A percentile compares a stretch with the other conserved stretches of the same genome.
These are phyloP conservation scores for Spilosoma lubricipeda DNA, from an alignment of 2,888 invertebrate genomes.

Conservation along the genomic window DNA sequence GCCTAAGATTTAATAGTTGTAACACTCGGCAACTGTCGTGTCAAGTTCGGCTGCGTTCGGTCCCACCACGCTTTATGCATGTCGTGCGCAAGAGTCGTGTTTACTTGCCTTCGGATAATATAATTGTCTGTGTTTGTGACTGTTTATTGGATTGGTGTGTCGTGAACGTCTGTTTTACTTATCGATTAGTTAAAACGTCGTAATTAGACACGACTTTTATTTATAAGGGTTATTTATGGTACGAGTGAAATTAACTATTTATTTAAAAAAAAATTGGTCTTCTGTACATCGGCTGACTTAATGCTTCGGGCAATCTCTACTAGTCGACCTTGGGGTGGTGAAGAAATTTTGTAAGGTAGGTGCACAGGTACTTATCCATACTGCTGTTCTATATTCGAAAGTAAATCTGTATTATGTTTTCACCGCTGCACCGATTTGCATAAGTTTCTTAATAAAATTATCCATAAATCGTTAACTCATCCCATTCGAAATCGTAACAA, in stretches of 20 bases:
- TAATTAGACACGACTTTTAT: constrained; percentile 44
- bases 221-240: constrained; percentile 17
- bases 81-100: constrained; percentile 65
- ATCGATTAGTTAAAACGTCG: constrained; percentile 53
- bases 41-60: constrained; percentile 59
- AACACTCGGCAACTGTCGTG: constrained; percentile 65
- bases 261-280: no score
- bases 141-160: constrained; percentile 54
- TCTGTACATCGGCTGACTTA: no score
- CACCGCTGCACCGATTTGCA: no score
- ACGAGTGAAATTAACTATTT: background rate
- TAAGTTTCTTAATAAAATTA: constrained; percentile 10
- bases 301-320: no score
- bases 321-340: no score
- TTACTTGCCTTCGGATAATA: constrained; percentile 56
- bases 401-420: no score
- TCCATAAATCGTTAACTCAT: constrained; percentile 16
- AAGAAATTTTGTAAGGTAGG: no score
- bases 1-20: constrained; percentile 59
- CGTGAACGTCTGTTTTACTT: constrained; percentile 42
- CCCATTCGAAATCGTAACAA: constrained; percentile 33
- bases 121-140: constrained; percentile 59
- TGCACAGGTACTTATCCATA: no score
- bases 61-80: constrained; percentile 63
- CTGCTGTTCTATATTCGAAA: no score